Evolutionary conservation across 2,797 vertebrate species (phyloP).

Genomic region (Falco cherrug): DNA sequence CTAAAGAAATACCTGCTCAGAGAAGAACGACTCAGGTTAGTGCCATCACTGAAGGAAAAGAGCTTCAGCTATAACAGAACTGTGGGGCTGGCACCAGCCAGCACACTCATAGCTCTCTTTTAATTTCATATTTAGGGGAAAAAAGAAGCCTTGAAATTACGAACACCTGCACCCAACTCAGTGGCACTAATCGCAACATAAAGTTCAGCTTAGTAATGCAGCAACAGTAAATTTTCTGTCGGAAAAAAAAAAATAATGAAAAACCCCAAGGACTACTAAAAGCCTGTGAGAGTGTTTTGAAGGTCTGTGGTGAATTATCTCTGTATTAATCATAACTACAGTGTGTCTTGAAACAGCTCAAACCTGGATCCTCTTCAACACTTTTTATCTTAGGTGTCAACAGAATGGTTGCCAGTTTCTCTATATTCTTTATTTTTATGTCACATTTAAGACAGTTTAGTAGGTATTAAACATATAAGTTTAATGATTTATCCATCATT

Average conservation of each 20-base stretch:
- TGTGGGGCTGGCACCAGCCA: background rate
- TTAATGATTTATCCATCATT: background rate
- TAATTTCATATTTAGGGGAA: background rate
- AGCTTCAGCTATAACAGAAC: background rate
- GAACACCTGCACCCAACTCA: background rate
- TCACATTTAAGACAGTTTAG: background rate
- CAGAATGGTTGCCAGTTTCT: background rate
- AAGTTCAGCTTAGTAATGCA: background rate
- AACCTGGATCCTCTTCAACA: background rate
- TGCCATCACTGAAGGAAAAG: background rate
- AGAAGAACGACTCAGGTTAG: background rate
- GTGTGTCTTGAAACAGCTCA: background rate
- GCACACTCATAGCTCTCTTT: background rate
- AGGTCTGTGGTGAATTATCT: background rate
- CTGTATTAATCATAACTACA: background rate
- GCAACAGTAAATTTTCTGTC: background rate
- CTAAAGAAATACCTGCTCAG: background rate
- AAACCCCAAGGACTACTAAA: background rate
- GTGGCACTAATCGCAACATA: background rate
- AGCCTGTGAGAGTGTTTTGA: background rate
- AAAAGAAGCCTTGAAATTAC: background rate
- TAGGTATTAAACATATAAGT: background rate
- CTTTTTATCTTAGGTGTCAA: background rate
- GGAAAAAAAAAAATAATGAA: accelerated
- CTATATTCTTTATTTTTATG: background rate